A percentile compares a stretch with the other conserved stretches of the same genome.
Conservation (phyloP, 2,113 vertebrate genomes). For the Crotalus viridis region DNA sequence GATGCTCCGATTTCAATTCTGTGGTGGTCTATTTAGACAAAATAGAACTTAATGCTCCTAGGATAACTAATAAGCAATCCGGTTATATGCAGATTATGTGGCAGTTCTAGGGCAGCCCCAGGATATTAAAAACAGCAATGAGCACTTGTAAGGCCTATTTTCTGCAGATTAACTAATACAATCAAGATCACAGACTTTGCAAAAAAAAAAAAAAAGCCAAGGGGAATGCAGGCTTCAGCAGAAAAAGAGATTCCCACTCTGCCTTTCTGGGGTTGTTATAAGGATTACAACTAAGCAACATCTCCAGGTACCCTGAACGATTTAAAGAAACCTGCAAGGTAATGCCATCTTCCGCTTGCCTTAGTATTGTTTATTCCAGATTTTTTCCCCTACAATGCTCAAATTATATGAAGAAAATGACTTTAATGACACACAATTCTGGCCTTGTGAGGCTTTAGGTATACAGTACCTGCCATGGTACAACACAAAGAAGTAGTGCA, state of each 20-base stretch:
- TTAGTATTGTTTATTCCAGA: background rate
- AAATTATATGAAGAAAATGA: background rate
- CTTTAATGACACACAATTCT: background rate
- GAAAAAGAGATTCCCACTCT: background rate
- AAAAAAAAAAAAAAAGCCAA: background rate
- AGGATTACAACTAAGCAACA: background rate
- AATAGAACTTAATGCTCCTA: background rate
- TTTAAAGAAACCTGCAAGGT: background rate
- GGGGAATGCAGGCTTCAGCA: background rate
- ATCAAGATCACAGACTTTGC: background rate
- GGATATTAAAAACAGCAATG: background rate
- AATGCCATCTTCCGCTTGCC: background rate
- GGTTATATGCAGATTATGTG: background rate
- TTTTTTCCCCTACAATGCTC: background rate
- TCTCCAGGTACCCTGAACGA: background rate
- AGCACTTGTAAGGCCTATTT: background rate
- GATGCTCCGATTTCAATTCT: background rate
- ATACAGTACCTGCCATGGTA: background rate
- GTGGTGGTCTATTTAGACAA: background rate
- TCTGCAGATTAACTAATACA: background rate
- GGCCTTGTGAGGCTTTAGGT: background rate
- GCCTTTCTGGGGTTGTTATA: background rate
- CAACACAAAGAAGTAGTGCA: background rate
- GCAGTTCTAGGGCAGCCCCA: background rate
- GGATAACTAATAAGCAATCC: background rate